Evolutionary conservation across 2,888 invertebrate genomes (phyloP).

Genomic region (Penaeus monodon): DNA sequence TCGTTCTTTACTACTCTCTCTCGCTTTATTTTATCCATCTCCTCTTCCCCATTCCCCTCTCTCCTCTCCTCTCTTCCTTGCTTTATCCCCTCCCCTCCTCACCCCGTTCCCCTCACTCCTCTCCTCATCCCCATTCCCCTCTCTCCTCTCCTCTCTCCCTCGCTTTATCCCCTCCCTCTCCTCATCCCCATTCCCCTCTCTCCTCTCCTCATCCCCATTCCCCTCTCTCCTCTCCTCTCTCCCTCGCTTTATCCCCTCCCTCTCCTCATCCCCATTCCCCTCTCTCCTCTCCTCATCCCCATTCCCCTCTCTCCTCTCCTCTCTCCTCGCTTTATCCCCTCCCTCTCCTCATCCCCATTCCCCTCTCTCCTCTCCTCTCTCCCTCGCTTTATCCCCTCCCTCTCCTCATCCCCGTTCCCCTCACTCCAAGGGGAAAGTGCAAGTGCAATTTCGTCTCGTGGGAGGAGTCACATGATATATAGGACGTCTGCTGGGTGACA

Average conservation of each 20-base stretch:
- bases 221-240: background rate
- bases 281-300: background rate
- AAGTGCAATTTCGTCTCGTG: no score
- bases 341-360: background rate
- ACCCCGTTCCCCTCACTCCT: no score
- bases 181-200: background rate
- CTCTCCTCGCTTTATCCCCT: background rate
- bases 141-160: background rate
- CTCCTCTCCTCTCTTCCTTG: background rate
- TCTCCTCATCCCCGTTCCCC: background rate
- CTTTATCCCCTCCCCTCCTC: no score
- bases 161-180: background rate
- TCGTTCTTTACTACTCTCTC: background rate
- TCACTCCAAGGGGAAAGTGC: background rate
- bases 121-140: background rate
- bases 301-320: no score
- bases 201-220: background rate
- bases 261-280: background rate
- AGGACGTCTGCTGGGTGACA: no score
- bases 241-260: background rate
- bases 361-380: background rate
- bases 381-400: background rate
- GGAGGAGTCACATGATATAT: no score
- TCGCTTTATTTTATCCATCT: background rate
- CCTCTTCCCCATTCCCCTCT: background rate